Evolutionary conservation across 2,113 vertebrate species (phyloP).

Genomic region (Ophiodon elongatus): DNA sequence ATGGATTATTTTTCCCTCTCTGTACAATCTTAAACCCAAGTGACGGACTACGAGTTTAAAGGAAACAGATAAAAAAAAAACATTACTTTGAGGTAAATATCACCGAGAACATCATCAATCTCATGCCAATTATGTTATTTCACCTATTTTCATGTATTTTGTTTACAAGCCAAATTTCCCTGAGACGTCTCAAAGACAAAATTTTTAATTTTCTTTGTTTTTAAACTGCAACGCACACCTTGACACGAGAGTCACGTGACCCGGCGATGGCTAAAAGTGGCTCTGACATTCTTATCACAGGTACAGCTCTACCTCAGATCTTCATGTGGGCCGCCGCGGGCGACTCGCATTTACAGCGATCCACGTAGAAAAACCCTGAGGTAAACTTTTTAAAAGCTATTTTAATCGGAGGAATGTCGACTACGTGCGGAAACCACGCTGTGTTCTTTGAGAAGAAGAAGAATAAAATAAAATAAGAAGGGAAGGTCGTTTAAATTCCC

Average conservation of each 20-base stretch:
- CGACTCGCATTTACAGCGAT: slow-evolving; percentile 44
- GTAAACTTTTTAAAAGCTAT: slow-evolving; percentile 59
- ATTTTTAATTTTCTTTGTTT: neutral
- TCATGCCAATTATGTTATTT: slow-evolving; percentile 55
- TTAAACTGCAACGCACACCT: slow-evolving; percentile 12
- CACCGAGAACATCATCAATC: slow-evolving; percentile 46
- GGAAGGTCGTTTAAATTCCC: slow-evolving; percentile 46
- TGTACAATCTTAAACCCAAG: slow-evolving; percentile 70
- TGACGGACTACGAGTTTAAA: slow-evolving; percentile 37
- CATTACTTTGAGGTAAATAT: slow-evolving; percentile 56
- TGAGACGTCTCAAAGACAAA: slow-evolving; percentile 27
- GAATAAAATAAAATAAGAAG: slow-evolving; percentile 49
- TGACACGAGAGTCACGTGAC: slow-evolving; percentile 6
- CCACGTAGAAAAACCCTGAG: slow-evolving; percentile 67
- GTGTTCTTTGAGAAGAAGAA: slow-evolving; percentile 56
- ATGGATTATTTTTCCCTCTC: slow-evolving; percentile 15
- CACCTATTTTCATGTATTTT: slow-evolving; percentile 54
- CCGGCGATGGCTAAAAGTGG: slow-evolving; percentile 31
- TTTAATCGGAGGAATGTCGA: slow-evolving; percentile 68
- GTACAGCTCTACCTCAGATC: slow-evolving; percentile 83
- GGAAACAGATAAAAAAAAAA: slow-evolving; percentile 44
- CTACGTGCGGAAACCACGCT: slow-evolving; percentile 65
- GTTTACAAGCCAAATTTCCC: slow-evolving; percentile 79
- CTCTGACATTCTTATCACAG: slow-evolving; percentile 72
- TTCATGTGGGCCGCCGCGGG: slow-evolving; percentile 51